These are phyloP conservation scores for Nymphicus hollandicus DNA, from an alignment of 2,113 vertebrate species.

Conservation along the genomic window DNA sequence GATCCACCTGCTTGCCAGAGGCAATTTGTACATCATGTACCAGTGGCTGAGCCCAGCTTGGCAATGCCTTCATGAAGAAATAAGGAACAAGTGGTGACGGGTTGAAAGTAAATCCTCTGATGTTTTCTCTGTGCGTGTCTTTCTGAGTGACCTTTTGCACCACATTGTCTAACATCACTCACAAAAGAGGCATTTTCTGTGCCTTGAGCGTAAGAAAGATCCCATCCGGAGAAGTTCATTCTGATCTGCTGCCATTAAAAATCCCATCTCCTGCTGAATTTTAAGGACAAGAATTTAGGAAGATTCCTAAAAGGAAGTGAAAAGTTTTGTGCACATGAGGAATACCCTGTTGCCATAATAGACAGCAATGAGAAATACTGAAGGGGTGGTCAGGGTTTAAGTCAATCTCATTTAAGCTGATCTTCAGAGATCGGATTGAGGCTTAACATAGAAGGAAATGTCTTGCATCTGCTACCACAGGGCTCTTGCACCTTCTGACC, in stretches of 20 bases:
- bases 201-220: neutral
- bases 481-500: neutral
- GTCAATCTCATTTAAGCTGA: neutral
- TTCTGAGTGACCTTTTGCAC: neutral
- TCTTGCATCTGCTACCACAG: neutral
- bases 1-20: neutral
- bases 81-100: neutral
- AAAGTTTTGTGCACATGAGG: neutral
- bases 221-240: neutral
- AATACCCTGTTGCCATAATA: neutral
- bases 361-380: neutral
- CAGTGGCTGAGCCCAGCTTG: neutral
- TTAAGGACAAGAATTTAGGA: neutral
- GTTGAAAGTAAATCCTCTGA: neutral
- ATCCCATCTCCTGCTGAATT: neutral
- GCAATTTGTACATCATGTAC: neutral
- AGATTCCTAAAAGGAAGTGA: neutral
- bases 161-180: neutral
- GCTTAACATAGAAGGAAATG: neutral
- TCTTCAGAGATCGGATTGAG: neutral
- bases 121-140: neutral
- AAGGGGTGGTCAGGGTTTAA: neutral
- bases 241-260: neutral
- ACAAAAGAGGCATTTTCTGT: neutral
- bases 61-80: neutral